Evolutionary conservation across 2,797 vertebrate genomes (phyloP).

Genomic region (Limosa lapponica): DNA sequence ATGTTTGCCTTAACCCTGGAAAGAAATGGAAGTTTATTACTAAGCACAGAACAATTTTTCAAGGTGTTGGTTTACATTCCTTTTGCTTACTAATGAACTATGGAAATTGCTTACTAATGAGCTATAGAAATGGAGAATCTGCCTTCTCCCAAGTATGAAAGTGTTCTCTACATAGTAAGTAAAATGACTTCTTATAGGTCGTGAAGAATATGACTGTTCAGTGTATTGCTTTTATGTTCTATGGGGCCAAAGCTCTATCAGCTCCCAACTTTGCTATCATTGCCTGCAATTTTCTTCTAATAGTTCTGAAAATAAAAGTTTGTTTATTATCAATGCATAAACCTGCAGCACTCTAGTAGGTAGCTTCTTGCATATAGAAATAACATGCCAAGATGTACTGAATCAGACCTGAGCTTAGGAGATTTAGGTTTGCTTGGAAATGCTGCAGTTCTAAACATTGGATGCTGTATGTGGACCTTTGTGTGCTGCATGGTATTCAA

Average conservation of each 20-base stretch:
- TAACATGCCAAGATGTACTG: not conserved
- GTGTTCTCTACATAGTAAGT: not conserved
- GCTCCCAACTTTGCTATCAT: not conserved
- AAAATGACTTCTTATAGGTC: not conserved
- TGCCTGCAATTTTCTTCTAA: not conserved
- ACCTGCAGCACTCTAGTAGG: not conserved
- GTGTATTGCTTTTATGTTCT: not conserved
- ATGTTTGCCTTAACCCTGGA: slow-evolving; percentile 30
- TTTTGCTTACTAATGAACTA: slow-evolving; percentile 61
- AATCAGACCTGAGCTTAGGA: not conserved
- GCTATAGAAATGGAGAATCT: slow-evolving; percentile 48
- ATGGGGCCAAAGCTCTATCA: not conserved
- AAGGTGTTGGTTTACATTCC: slow-evolving; percentile 27
- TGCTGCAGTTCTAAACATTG: not conserved
- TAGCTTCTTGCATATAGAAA: not conserved
- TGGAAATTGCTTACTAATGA: slow-evolving; percentile 64
- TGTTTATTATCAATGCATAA: not conserved
- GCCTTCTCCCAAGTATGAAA: not conserved
- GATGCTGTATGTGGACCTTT: not conserved
- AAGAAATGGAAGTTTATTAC: slow-evolving; percentile 33
- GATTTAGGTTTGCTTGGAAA: not conserved
- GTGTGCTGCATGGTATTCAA: not conserved
- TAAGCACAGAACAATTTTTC: slow-evolving; percentile 44
- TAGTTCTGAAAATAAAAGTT: not conserved
- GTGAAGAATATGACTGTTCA: not conserved